Conservation (phyloP, 2,888 invertebrate species). For the Eugnorisma glareosa region DNA sequence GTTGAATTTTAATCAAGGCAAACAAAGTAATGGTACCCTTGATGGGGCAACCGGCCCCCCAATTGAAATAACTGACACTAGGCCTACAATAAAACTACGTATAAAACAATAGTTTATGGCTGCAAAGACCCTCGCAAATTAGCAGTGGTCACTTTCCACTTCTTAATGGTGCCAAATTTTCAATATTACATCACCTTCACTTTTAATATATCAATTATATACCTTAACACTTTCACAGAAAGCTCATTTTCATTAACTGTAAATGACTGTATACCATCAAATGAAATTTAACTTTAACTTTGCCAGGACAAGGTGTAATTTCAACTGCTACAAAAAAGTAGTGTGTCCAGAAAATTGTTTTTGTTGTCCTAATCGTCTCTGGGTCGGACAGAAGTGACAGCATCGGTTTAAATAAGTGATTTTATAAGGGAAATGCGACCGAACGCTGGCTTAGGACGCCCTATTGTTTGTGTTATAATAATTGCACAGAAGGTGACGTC, state of each 20-base stretch:
- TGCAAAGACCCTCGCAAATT: conserved; percentile 79
- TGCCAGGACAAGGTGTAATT: conserved; percentile 33
- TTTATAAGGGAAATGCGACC: conserved; percentile 75
- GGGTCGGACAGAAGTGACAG: conserved; percentile 75
- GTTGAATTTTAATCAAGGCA: conserved; percentile 56
- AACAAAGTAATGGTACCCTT: conserved; percentile 41
- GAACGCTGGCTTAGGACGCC: conserved; percentile 65
- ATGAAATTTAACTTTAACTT: conserved; percentile 46
- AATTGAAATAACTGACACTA: conserved; percentile 61
- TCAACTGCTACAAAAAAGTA: conserved; percentile 28
- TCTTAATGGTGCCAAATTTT: conserved; percentile 79
- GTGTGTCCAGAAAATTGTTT: conserved; percentile 72
- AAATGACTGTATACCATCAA: not conserved
- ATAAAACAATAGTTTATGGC: conserved; percentile 73
- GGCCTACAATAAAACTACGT: conserved; percentile 67
- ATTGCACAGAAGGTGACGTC: conserved; percentile 66
- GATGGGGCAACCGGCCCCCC: conserved; percentile 24
- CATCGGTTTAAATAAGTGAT: conserved; percentile 81
- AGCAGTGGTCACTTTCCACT: conserved; percentile 83
- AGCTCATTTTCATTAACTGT: conserved; percentile 55
- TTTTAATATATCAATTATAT: conserved; percentile 50
- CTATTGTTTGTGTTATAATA: conserved; percentile 66
- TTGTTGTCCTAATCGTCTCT: conserved; percentile 74
- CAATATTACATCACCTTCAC: conserved; percentile 63
- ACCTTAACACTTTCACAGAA: conserved; percentile 41